Percentiles rank a stretch among this genome's conserved stretches.
These are phyloP conservation scores for Platysteira castanea DNA, from an alignment of 2,113 vertebrate species.

Conservation along the genomic window DNA sequence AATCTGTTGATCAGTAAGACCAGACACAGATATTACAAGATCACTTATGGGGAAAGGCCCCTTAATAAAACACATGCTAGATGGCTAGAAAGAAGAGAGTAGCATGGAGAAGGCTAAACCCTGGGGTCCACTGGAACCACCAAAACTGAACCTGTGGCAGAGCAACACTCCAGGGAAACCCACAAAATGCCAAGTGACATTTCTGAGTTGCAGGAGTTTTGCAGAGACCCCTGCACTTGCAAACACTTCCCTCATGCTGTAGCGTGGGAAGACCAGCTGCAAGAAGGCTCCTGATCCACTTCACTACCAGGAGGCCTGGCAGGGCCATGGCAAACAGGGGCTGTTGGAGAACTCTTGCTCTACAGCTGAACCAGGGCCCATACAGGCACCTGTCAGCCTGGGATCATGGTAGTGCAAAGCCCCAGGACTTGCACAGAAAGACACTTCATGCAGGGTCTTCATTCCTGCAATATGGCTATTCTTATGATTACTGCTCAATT, in stretches of 20 bases:
- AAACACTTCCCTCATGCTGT: not conserved
- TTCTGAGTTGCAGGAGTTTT: not conserved
- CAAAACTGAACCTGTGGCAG: not conserved
- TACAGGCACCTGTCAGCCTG: not conserved
- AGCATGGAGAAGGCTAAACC: not conserved
- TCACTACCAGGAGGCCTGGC: not conserved
- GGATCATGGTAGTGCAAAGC: fast-evolving
- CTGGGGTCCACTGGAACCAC: not conserved
- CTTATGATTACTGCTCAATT: not conserved
- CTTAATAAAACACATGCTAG: not conserved
- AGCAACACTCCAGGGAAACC: not conserved
- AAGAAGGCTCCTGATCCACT: fast-evolving
- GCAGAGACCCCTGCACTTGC: not conserved
- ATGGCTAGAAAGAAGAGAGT: not conserved
- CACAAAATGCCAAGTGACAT: not conserved
- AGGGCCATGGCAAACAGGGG: not conserved
- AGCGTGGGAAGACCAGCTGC: fast-evolving
- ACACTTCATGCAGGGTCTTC: not conserved
- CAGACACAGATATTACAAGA: not conserved
- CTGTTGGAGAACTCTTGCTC: not conserved
- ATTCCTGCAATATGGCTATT: not conserved
- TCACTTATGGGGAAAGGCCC: not conserved
- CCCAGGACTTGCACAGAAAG: fast-evolving
- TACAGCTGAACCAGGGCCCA: not conserved
- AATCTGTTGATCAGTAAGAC: not conserved